Percentiles rank a stretch among this genome's conserved stretches.
These are phyloP conservation scores for Malurus cyaneus DNA, from an alignment of 2,113 vertebrate genomes.

Conservation along the genomic window DNA sequence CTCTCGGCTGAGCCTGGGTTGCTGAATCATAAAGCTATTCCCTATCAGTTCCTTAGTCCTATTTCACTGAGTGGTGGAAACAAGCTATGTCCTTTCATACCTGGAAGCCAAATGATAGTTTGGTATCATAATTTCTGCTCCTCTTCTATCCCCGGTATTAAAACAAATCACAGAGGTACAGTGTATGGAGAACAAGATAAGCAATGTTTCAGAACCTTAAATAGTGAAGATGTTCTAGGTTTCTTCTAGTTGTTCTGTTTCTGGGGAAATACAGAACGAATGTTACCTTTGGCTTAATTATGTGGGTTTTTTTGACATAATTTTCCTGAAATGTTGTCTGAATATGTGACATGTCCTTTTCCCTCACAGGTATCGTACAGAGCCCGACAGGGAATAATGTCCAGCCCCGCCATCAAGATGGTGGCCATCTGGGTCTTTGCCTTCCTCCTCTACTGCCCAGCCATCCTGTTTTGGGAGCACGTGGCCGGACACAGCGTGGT, in stretches of 20 bases:
- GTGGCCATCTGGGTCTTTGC: slow-evolving; percentile 82
- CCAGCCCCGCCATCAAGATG: slow-evolving; percentile 79
- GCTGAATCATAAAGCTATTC: not conserved
- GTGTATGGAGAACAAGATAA: not conserved
- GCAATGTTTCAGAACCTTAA: not conserved
- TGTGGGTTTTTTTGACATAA: not conserved
- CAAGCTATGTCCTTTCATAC: not conserved
- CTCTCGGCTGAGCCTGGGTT: not conserved
- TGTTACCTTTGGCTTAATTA: not conserved
- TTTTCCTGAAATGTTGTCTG: not conserved
- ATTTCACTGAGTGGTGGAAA: not conserved
- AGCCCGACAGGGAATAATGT: slow-evolving; percentile 70
- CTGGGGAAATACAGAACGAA: not conserved
- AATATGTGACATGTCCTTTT: not conserved
- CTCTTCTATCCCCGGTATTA: not conserved
- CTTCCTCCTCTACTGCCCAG: slow-evolving; percentile 86
- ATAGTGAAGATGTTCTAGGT: not conserved
- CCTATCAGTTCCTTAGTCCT: not conserved
- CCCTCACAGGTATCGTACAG: slow-evolving; percentile 82
- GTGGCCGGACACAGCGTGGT: not conserved
- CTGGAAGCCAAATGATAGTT: not conserved
- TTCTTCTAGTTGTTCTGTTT: not conserved
- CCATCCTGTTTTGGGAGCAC: slow-evolving; percentile 81
- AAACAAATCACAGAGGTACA: not conserved
- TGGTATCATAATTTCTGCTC: not conserved